Evolutionary conservation across 2,113 vertebrate species (phyloP), one percentile per base, ranked within the genome.

Genomic region (Sterrhoptilus dennistouni): DNA sequence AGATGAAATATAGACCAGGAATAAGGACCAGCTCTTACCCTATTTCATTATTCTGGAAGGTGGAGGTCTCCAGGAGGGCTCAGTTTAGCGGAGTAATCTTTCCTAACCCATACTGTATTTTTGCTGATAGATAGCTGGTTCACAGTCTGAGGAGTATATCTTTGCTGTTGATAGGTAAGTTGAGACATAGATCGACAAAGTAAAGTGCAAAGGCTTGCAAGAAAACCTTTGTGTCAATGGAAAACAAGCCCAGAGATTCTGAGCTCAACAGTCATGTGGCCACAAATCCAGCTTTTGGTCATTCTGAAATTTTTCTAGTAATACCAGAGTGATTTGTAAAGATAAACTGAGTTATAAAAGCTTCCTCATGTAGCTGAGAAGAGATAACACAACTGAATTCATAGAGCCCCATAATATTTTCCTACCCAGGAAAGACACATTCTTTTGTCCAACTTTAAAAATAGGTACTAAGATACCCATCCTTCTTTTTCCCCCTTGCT

Each of bases 371-470:
- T 45, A 83, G 29, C 66, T 83, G 50, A 80, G 59, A 83, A 79
- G 50, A 75, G 71, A 75, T 77, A 94, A 83, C 29, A 84, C n/a
- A 84, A 50, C 15, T 44, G 54, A 91, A 64, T 86, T 83, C 38
- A 80, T 9, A 71, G 6, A 94, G 6, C 28, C 27, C 35, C 68
- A 36, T 66, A 94, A 83, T 90, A 95, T 95, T 95, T 96, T 71
- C 44, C 47, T 93, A 81, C 18, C n/a, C 79, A 70, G 64, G 93
- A 90, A 83, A 91, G 85, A 83, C 54, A 74, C 6, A 36, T 87
- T 89, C 90, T 80, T 94, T 94, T 94, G 80, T 76, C 77, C 90
- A 89, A 75, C 77, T 82, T 94, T 87, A 90, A 94, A 94, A 93
- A 90, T 90, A 96, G 56, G 71, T 61, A n/a, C 61, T 76, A 89